Conservation (phyloP, 2,888 invertebrate genomes). For the Aproaerema taeniolella region DNA sequence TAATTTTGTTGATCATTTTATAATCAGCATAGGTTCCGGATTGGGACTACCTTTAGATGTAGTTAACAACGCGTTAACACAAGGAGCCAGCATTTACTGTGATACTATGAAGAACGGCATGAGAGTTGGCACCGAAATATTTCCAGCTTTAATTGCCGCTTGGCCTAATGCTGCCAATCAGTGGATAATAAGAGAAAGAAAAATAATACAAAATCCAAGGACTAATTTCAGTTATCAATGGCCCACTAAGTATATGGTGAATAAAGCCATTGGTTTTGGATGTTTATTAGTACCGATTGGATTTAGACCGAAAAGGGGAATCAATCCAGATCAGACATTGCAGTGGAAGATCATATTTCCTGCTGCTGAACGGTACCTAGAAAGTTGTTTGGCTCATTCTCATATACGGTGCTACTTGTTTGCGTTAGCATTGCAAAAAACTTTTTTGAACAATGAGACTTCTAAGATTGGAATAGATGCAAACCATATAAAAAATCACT, state of each 20-base stretch:
- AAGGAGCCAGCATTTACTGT: constrained; percentile 83
- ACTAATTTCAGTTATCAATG: constrained; percentile 80
- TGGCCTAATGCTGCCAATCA: constrained; percentile 86
- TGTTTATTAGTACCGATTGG: constrained; percentile 85
- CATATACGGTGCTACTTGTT: constrained; percentile 85
- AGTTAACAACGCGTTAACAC: constrained; percentile 74
- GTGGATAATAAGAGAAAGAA: constrained; percentile 80
- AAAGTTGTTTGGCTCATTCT: constrained; percentile 82
- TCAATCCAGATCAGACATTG: constrained; percentile 79
- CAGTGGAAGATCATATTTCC: constrained; percentile 90
- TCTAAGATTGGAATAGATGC: constrained; percentile 81
- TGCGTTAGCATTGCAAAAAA: constrained; percentile 82
- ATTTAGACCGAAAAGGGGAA: constrained; percentile 78
- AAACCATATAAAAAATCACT: constrained; percentile 83
- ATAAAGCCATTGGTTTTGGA: constrained; percentile 80
- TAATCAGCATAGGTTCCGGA: constrained; percentile 74
- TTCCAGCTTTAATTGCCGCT: constrained; percentile 82
- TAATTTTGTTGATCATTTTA: constrained; percentile 81
- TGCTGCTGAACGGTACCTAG: constrained; percentile 85
- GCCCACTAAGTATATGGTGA: constrained; percentile 83
- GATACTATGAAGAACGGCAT: constrained; percentile 58
- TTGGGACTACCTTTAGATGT: constrained; percentile 76
- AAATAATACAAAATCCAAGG: constrained; percentile 72
- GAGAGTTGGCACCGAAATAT: constrained; percentile 79
- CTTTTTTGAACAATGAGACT: constrained; percentile 82